Percentiles rank a stretch among this genome's conserved stretches.
Conservation (phyloP, 2,797 vertebrate genomes). For the Mormyrus proboscirostris region DNA sequence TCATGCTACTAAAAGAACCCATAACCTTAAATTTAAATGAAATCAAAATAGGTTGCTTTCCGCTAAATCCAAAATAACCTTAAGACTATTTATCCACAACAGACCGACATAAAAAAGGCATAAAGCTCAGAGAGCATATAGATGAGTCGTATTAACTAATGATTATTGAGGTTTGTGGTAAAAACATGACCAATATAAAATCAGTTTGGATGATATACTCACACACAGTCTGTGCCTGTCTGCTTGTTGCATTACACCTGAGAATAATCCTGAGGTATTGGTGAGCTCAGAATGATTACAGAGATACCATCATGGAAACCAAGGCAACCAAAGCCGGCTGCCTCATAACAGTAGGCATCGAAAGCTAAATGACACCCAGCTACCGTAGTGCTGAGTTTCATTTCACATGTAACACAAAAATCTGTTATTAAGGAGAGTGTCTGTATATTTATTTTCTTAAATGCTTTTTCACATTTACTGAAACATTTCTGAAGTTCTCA, state of each 20-base stretch:
- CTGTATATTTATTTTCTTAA: not conserved
- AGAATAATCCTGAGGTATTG: slow-evolving; percentile 38
- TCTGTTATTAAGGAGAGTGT: not conserved
- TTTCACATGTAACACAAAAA: not conserved
- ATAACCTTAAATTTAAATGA: not conserved
- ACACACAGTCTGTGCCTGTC: slow-evolving; percentile 19
- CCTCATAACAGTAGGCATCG: slow-evolving; percentile 25
- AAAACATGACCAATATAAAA: not conserved
- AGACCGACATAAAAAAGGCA: not conserved
- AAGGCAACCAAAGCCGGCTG: slow-evolving; percentile 52
- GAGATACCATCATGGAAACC: slow-evolving; percentile 58
- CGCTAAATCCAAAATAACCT: not conserved
- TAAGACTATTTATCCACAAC: not conserved
- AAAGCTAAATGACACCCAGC: slow-evolving; percentile 33
- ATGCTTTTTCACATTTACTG: not conserved
- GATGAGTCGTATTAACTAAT: not conserved
- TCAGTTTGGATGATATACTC: slow-evolving; percentile 18
- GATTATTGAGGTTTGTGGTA: not conserved
- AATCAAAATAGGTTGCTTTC: not conserved
- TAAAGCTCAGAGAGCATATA: not conserved
- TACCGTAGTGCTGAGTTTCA: not conserved
- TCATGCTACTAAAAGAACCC: not conserved
- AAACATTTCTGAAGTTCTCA: not conserved
- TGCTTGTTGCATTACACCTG: slow-evolving; percentile 28
- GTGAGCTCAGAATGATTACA: slow-evolving; percentile 30